These are phyloP conservation scores for Rhingia campestris DNA, from an alignment of 2,888 invertebrate genomes.

Conservation along the genomic window DNA sequence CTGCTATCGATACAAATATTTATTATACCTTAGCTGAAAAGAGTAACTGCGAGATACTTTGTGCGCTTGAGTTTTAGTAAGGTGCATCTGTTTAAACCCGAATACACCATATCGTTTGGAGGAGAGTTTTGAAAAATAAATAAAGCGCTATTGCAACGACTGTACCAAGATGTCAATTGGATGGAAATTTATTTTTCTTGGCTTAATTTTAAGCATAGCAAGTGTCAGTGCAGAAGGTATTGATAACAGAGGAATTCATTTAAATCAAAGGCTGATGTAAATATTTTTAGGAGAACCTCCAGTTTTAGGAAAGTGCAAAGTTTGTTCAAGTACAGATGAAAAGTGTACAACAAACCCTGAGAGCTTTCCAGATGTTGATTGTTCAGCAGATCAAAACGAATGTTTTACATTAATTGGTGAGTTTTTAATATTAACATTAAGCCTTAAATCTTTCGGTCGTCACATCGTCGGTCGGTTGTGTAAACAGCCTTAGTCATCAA, in stretches of 20 bases:
- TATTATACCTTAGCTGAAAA: slow-evolving; percentile 27
- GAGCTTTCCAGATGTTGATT: neutral
- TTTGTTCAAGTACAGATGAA: slow-evolving; percentile 15
- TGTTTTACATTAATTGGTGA: slow-evolving; percentile 58
- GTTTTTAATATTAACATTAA: slow-evolving; percentile 1
- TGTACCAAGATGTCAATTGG: slow-evolving; percentile 27
- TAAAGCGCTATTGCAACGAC: neutral
- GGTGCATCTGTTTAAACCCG: slow-evolving; percentile 12
- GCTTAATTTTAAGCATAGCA: slow-evolving; percentile 27
- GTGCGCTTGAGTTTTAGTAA: slow-evolving; percentile 30
- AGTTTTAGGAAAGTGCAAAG: slow-evolving; percentile 28
- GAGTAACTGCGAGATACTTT: slow-evolving; percentile 31
- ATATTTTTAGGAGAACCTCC: too few relatives aligned
- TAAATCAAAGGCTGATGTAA: too few relatives aligned
- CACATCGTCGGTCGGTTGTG: too few relatives aligned
- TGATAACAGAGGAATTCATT: neutral
- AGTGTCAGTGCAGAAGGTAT: slow-evolving; percentile 19
- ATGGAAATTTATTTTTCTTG: slow-evolving; percentile 22
- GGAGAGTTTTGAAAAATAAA: neutral
- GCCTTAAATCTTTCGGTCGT: too few relatives aligned
- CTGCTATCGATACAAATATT: slow-evolving; percentile 43
- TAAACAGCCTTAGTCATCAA: too few relatives aligned
- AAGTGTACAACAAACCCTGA: slow-evolving; percentile 7
- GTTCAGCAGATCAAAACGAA: neutral
- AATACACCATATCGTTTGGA: neutral